A percentile compares a stretch with the other conserved stretches of the same genome.
These are phyloP conservation scores for Hipposideros armiger DNA, from an alignment of 2,113 vertebrate species.

Conservation along the genomic window DNA sequence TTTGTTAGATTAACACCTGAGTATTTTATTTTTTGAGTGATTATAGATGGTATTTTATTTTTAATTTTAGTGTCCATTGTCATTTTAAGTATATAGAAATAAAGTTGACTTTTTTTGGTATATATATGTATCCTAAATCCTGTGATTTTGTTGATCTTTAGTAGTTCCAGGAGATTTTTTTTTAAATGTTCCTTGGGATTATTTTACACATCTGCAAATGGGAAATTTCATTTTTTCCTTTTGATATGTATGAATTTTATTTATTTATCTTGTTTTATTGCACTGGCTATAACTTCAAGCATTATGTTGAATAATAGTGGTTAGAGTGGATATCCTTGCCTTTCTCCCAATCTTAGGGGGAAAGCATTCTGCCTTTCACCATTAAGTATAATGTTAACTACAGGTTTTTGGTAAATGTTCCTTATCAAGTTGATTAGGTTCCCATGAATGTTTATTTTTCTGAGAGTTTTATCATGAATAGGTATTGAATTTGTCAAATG, in stretches of 20 bases:
- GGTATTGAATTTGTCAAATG: neutral
- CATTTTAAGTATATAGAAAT: neutral
- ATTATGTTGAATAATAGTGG: too few species aligned
- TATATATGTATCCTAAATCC: neutral
- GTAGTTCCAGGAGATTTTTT: neutral
- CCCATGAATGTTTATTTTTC: neutral
- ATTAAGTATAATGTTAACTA: neutral
- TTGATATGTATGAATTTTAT: neutral
- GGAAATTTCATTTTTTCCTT: neutral
- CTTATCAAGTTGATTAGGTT: neutral
- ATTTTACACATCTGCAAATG: neutral
- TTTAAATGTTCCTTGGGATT: neutral
- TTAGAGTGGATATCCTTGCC: neutral
- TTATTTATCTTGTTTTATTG: neutral
- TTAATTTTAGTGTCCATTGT: neutral
- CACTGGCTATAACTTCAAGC: neutral
- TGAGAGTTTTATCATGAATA: neutral
- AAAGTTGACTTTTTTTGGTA: neutral
- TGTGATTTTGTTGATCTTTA: neutral
- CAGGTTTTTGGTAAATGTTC: neutral
- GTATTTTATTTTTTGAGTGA: neutral
- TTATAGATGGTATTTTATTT: neutral
- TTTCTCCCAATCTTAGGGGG: neutral
- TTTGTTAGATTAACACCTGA: neutral
- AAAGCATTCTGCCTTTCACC: neutral